A percentile compares a stretch with the other conserved stretches of the same genome.
These are phyloP conservation scores for Aphidius ervi DNA, from an alignment of 1,140 invertebrate genomes.

Conservation along the genomic window DNA sequence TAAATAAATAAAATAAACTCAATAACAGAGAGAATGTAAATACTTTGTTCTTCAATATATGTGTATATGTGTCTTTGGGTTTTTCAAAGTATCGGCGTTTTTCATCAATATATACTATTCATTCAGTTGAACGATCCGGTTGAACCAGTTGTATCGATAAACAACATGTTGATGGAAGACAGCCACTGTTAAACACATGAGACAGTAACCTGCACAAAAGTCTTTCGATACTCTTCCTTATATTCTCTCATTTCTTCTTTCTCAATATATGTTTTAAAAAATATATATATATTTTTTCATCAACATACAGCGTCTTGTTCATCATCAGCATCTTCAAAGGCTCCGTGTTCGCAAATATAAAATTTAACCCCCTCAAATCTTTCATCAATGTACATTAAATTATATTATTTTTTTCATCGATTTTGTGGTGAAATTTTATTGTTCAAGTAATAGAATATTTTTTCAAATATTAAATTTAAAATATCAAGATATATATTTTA, in stretches of 20 bases:
- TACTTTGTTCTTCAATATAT: constrained; percentile 11
- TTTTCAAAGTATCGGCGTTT: constrained; percentile 23
- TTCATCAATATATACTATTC: constrained; percentile 28
- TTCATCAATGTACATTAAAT: not conserved
- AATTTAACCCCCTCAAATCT: not conserved
- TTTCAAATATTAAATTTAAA: no score
- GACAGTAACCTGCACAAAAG: constrained; percentile 26
- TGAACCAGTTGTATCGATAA: constrained; percentile 31
- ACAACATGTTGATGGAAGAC: not conserved
- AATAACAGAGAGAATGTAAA: constrained; percentile 18
- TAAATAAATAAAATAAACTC: constrained; percentile 15
- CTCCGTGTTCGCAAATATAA: not conserved
- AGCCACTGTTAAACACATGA: not conserved
- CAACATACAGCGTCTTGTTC: not conserved
- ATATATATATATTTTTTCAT: not conserved
- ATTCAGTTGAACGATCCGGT: constrained; percentile 34
- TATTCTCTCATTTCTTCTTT: constrained; percentile 10
- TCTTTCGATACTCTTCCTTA: constrained; percentile 25
- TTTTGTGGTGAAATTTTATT: not conserved
- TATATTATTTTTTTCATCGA: not conserved
- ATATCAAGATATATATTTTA: no score
- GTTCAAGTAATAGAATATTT: no score
- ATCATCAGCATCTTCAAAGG: no score
- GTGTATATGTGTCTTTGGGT: constrained; percentile 14
- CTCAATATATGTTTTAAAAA: not conserved